These are phyloP conservation scores for Acanthurus lineatus DNA, from an alignment of 2,797 vertebrate genomes.

Conservation along the genomic window DNA sequence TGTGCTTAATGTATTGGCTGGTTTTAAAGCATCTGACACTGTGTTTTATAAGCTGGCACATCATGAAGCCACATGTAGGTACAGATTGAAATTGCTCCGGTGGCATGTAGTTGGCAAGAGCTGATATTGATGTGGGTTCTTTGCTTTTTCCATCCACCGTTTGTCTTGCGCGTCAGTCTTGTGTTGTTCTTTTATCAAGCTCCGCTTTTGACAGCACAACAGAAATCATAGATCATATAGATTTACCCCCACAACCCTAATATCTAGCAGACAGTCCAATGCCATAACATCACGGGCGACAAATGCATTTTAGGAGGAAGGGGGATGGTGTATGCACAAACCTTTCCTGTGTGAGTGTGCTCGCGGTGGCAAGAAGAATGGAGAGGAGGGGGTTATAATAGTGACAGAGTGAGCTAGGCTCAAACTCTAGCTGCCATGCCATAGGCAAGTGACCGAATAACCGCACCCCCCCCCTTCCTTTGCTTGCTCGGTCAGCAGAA, in stretches of 20 bases:
- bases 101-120: constrained; percentile 34
- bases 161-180: constrained; percentile 62
- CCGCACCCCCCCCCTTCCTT: not conserved
- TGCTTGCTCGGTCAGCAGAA: constrained; percentile 79
- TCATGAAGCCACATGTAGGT: not conserved
- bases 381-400: constrained; percentile 51
- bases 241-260: constrained; percentile 78
- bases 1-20: constrained; percentile 41
- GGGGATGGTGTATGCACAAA: constrained; percentile 30
- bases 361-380: constrained; percentile 50
- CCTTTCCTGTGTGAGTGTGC: constrained; percentile 34
- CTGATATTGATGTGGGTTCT: constrained; percentile 62
- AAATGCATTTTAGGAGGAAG: constrained; percentile 70
- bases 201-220: constrained; percentile 72
- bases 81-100: constrained; percentile 38
- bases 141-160: constrained; percentile 42
- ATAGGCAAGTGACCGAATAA: constrained; percentile 72
- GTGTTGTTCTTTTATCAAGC: constrained; percentile 79
- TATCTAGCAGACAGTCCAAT: constrained; percentile 78
- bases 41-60: constrained; percentile 21
- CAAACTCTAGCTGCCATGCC: constrained; percentile 75
- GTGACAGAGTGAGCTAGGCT: constrained; percentile 79
- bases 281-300: constrained; percentile 75
- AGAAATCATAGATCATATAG: constrained; percentile 80
- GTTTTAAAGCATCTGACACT: constrained; percentile 38